A percentile compares a stretch with the other conserved stretches of the same genome.
These are phyloP conservation scores for Chionoecetes opilio DNA, from an alignment of 1,140 invertebrate genomes.

Conservation along the genomic window DNA sequence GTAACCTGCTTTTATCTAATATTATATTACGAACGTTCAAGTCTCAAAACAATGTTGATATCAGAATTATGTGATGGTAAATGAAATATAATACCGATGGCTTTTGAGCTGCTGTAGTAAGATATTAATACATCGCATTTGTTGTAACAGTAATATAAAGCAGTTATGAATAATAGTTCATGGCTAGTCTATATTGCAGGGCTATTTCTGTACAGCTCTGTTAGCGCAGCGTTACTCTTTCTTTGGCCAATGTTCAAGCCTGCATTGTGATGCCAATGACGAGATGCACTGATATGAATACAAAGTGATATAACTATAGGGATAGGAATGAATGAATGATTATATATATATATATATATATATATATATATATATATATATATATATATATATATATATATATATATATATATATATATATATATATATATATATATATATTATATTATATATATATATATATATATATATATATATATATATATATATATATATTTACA, in stretches of 20 bases:
- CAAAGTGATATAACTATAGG: background rate
- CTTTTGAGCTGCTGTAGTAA: no score
- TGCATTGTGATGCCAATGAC: background rate
- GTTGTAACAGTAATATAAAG: no score
- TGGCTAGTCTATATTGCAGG: no score
- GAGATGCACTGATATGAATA: background rate
- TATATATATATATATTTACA: conserved; percentile 29
- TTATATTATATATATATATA: background rate
- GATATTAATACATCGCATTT: no score
- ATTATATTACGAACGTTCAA: background rate
- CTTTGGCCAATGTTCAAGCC: background rate
- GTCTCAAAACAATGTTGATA: background rate
- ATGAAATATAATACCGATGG: no score
- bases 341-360: background rate
- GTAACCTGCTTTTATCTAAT: no score
- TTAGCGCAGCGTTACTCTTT: no score
- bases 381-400: conserved; percentile 44
- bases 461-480: background rate
- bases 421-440: background rate
- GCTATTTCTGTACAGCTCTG: no score
- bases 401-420: conserved; percentile 25
- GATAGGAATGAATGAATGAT: no score
- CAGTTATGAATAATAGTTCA: no score
- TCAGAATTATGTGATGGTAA: no score
- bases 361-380: background rate